Evolutionary conservation across 2,113 vertebrate genomes (phyloP).

Genomic region (Microcebus griseorufus): DNA sequence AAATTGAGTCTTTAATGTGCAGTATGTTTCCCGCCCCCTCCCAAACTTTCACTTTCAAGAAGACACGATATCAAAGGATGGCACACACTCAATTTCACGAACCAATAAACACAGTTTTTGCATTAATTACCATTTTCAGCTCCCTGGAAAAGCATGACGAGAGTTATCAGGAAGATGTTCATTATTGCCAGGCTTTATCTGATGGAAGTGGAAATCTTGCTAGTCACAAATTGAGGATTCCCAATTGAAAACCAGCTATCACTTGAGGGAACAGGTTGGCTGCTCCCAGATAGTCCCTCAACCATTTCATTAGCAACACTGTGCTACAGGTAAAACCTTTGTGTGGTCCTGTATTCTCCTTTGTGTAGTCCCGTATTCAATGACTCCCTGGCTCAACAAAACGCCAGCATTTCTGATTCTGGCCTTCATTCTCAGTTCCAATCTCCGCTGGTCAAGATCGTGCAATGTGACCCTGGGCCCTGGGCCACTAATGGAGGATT

Average conservation of each 20-base stretch:
- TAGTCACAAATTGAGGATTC: conserved; percentile 17
- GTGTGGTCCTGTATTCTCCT: background rate
- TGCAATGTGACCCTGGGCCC: background rate
- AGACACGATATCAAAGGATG: conserved; percentile 51
- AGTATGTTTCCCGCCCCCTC: background rate
- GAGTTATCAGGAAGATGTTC: conserved; percentile 64
- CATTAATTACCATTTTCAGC: conserved; percentile 66
- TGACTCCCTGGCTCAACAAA: background rate
- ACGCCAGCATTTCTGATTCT: background rate
- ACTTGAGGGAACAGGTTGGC: background rate
- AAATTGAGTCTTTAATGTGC: conserved; percentile 61
- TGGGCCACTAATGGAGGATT: background rate
- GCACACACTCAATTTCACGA: conserved; percentile 73
- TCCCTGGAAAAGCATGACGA: conserved; percentile 59
- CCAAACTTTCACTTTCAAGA: conserved; percentile 34
- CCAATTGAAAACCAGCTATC: conserved; percentile 5
- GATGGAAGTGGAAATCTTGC: conserved; percentile 42
- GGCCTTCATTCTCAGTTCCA: background rate
- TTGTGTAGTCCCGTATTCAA: background rate
- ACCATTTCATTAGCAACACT: background rate
- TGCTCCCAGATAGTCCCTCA: background rate
- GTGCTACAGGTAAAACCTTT: background rate
- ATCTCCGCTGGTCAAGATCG: background rate
- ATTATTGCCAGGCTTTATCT: conserved; percentile 64
- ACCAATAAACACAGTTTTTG: conserved; percentile 74